phyloP scores from a whole-genome alignment of 2,113 vertebrate genomes.

The Rhinogobius similis region DNA sequence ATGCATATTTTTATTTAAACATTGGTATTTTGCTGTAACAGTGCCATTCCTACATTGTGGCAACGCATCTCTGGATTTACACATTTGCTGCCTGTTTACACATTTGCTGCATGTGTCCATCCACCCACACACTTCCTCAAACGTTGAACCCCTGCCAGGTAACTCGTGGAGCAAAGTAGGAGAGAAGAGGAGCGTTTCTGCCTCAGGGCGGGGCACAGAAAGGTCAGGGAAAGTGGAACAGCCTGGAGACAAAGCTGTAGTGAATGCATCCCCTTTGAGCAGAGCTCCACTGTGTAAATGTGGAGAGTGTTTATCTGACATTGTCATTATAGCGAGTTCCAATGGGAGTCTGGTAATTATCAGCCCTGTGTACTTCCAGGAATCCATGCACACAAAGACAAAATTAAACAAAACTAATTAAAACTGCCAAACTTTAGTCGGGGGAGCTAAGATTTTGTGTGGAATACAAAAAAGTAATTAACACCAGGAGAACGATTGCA shows the following conservation, averaged over 20 bases:
- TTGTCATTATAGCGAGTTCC: constrained; percentile 49
- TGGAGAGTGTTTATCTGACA: constrained; percentile 59
- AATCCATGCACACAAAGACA: neutral
- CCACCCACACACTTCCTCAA: constrained; percentile 5
- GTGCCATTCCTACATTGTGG: neutral
- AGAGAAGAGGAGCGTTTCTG: constrained; percentile 3
- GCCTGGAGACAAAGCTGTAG: constrained; percentile 27
- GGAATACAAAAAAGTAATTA: constrained; percentile 2
- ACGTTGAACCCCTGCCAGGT: constrained; percentile 10
- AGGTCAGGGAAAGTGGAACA: constrained; percentile 35
- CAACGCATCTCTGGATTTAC: neutral
- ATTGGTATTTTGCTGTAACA: neutral
- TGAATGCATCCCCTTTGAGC: constrained; percentile 23
- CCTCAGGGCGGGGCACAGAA: constrained; percentile 22
- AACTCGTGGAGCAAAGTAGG: neutral
- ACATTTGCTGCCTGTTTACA: constrained; percentile 10
- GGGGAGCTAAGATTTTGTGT: neutral
- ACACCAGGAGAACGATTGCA: neutral
- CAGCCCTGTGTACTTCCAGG: constrained; percentile 39
- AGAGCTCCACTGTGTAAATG: constrained; percentile 43
- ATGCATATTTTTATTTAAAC: too few relatives aligned
- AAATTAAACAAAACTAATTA: constrained; percentile 20
- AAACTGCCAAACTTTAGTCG: neutral
- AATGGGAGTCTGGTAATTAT: constrained; percentile 60
- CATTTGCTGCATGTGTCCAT: constrained; percentile 14